Percentiles rank a stretch among this genome's conserved stretches.
phyloP scores from a whole-genome alignment of 2,888 invertebrate genomes.

The Agriopis leucophaearia region DNA sequence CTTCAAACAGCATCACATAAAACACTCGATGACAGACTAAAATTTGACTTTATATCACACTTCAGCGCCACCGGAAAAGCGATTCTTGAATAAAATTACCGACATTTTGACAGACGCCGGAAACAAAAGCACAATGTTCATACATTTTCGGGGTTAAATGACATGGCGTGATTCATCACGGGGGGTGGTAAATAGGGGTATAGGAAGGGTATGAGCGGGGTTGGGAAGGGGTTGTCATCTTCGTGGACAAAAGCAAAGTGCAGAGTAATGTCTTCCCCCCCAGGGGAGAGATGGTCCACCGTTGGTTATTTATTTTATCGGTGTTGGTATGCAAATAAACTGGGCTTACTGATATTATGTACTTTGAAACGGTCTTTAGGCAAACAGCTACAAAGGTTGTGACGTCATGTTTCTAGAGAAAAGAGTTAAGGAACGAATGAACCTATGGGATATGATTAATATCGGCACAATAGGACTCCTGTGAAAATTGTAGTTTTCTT shows the following conservation, averaged over 20 bases:
- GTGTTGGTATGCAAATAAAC: slow-evolving; percentile 32
- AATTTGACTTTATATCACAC: slow-evolving; percentile 19
- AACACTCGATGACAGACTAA: slow-evolving; percentile 17
- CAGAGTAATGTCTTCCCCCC: slow-evolving; percentile 43
- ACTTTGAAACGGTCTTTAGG: not conserved
- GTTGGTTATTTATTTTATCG: slow-evolving; percentile 41
- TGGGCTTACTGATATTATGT: slow-evolving; percentile 3
- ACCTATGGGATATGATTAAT: not conserved
- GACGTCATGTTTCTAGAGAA: not conserved
- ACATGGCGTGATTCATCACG: slow-evolving; percentile 48
- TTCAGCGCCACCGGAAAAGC: slow-evolving; percentile 17
- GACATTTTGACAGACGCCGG: slow-evolving; percentile 40
- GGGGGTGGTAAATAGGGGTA: slow-evolving; percentile 29
- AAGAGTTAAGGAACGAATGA: not conserved
- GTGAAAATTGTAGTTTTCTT: no score
- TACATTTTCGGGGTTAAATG: slow-evolving; percentile 47
- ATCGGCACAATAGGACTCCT: no score
- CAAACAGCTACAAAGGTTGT: not conserved
- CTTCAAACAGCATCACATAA: not conserved
- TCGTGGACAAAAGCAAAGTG: slow-evolving; percentile 44
- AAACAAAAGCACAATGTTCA: slow-evolving; percentile 42
- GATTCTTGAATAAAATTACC: slow-evolving; percentile 35
- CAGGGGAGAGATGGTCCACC: slow-evolving; percentile 20
- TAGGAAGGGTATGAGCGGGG: slow-evolving; percentile 13
- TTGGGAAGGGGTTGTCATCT: slow-evolving; percentile 24